phyloP scores from a whole-genome alignment of 2,113 vertebrate species.

The Epinephelus fuscoguttatus region DNA sequence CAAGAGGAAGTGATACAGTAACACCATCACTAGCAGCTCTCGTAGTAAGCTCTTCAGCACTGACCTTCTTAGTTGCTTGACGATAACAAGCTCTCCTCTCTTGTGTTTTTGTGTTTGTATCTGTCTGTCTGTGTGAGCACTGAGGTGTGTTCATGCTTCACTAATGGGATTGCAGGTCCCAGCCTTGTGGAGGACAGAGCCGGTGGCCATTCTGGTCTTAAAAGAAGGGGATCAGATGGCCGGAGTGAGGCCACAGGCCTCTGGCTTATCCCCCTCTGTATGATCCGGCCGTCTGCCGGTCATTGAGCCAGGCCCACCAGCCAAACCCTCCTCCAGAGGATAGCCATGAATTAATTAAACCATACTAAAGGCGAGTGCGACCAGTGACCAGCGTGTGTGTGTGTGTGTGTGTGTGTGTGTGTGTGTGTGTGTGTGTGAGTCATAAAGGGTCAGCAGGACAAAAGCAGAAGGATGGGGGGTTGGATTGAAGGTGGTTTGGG shows the following conservation, averaged over 20 bases:
- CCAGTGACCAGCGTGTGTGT: slow-evolving; percentile 30
- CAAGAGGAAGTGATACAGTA: background rate
- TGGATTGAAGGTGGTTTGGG: slow-evolving; percentile 4
- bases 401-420: slow-evolving; percentile 43
- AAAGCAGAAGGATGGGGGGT: slow-evolving; percentile 54
- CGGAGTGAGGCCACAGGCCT: slow-evolving; percentile 69
- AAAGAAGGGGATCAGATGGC: slow-evolving; percentile 77
- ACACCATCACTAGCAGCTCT: background rate
- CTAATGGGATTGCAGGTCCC: slow-evolving; percentile 78
- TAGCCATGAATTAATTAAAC: slow-evolving; percentile 82
- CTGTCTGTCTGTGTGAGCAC: background rate
- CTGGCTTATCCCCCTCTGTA: slow-evolving; percentile 66
- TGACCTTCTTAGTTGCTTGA: background rate
- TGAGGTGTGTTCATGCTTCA: slow-evolving; percentile 65
- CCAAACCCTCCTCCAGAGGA: slow-evolving; percentile 72
- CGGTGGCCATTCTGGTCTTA: slow-evolving; percentile 52
- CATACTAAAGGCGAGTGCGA: slow-evolving; percentile 54
- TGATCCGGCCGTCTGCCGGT: slow-evolving; percentile 69
- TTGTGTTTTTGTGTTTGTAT: slow-evolving; percentile 8
- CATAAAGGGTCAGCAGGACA: slow-evolving; percentile 59
- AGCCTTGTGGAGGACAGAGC: slow-evolving; percentile 57
- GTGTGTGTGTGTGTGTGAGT: slow-evolving; percentile 43
- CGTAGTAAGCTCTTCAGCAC: background rate
- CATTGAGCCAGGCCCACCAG: slow-evolving; percentile 70
- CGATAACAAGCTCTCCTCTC: slow-evolving; percentile 21